Base-by-base conservation (phyloP, 2,888 invertebrate genomes). In the Cheilosia vernalis region DNA sequence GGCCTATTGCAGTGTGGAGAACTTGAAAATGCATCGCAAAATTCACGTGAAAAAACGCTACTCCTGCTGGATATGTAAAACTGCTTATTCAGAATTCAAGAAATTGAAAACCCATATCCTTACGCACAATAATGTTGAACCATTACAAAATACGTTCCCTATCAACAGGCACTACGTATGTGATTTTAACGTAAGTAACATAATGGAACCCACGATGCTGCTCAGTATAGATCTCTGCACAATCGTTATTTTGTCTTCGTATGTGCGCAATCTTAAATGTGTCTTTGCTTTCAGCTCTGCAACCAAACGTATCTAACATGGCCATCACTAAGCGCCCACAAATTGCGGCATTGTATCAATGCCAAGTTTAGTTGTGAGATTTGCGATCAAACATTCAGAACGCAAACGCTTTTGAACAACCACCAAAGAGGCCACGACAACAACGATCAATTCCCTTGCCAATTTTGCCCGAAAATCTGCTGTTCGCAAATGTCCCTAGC, bases 401-500 rank as follows among this genome's bases (percentile, higher is more conserved):
- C 88, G 88, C 24, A 85, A 85, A 4, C 90, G 88, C 47, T 69
- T 5, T 44, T 87, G 10, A 70, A 53, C 37, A 37, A 13, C 24
- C 85, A 85, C 24, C 27, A 72, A 7, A 81, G 76, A 27, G 53
- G 72, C 3, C 88, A 88, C 24, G 72, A 76, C 0, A 83, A 73
- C 10, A 80, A 76, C 33, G 76, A 66, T 9, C 72, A 60, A 27
- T 89, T 87, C 49, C 82, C 87, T 7, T 91, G 91, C 24, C 90
- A 90, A 67, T 91, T 91, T 80, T 91, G 91, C n/a, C 76, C 88
- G 3, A 91, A 91, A 58, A 42, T 87, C 7, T 92, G 89, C 47
- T 72, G 69, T 15, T 89, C 91, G 0, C 90, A 90, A 87, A 91
- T 91, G 91, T 90, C 91, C 4, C 87, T 92, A 2, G 89, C 91